phyloP scores from a whole-genome alignment of 2,888 invertebrate species.

The Ptilodon capucinus region DNA sequence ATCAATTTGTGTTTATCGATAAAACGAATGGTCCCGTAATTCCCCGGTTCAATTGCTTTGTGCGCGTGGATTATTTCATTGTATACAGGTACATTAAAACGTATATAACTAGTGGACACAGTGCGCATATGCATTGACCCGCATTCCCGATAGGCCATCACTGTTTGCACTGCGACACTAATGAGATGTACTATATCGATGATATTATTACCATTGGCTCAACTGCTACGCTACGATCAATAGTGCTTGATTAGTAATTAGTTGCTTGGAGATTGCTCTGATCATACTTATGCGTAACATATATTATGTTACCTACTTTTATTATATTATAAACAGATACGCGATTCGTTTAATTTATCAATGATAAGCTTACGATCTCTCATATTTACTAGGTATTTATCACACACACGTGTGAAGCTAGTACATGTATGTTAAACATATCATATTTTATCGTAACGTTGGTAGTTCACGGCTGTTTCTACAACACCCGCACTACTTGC shows the following conservation, averaged over 20 bases:
- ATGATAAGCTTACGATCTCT: conserved; percentile 33
- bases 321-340: conserved; percentile 27
- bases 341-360: conserved; percentile 30
- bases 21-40: not conserved
- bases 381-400: conserved; percentile 25
- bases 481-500: conserved; percentile 22
- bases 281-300: conserved; percentile 17
- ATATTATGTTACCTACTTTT: conserved; percentile 25
- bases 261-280: conserved; percentile 22
- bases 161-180: conserved; percentile 69
- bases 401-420: conserved; percentile 15
- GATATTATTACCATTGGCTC: conserved; percentile 41
- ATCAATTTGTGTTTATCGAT: not conserved
- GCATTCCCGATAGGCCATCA: conserved; percentile 72
- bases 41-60: not conserved
- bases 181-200: conserved; percentile 61
- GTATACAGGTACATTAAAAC: conserved; percentile 15
- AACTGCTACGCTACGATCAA: conserved; percentile 60
- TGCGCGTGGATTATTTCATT: not conserved
- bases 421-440: conserved; percentile 11
- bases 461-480: conserved; percentile 22
- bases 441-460: conserved; percentile 17
- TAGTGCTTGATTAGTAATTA: conserved; percentile 61
- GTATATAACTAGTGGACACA: conserved; percentile 34
- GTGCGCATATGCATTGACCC: conserved; percentile 69